These are phyloP conservation scores for Elachura formosa DNA, from an alignment of 2,113 vertebrate species.

Conservation along the genomic window DNA sequence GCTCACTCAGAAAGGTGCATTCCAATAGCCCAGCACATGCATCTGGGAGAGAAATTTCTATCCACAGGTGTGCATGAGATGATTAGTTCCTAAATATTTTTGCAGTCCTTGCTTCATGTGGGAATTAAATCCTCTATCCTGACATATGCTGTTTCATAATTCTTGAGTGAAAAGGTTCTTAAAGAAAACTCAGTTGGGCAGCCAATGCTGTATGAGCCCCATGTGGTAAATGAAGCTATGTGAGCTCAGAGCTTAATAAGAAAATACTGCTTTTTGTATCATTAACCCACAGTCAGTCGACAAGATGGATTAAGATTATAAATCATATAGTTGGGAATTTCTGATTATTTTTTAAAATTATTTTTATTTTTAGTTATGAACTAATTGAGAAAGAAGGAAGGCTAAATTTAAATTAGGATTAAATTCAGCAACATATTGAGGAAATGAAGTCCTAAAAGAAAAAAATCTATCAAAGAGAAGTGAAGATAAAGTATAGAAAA, in stretches of 20 bases:
- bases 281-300: background rate
- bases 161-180: background rate
- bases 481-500: background rate
- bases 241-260: background rate
- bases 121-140: background rate
- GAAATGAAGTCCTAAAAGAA: background rate
- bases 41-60: background rate
- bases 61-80: background rate
- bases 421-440: background rate
- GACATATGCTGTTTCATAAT: background rate
- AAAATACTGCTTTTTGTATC: background rate
- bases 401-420: background rate
- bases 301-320: background rate
- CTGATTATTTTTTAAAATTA: background rate
- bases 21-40: background rate
- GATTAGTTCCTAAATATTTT: conserved; percentile 2
- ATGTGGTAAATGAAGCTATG: background rate
- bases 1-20: background rate
- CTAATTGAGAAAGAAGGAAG: background rate
- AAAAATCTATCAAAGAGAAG: background rate
- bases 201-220: background rate
- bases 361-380: background rate
- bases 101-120: background rate
- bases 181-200: background rate
- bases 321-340: background rate